These are phyloP conservation scores for Coendou prehensilis DNA, from an alignment of 2,797 vertebrate genomes.

Conservation along the genomic window DNA sequence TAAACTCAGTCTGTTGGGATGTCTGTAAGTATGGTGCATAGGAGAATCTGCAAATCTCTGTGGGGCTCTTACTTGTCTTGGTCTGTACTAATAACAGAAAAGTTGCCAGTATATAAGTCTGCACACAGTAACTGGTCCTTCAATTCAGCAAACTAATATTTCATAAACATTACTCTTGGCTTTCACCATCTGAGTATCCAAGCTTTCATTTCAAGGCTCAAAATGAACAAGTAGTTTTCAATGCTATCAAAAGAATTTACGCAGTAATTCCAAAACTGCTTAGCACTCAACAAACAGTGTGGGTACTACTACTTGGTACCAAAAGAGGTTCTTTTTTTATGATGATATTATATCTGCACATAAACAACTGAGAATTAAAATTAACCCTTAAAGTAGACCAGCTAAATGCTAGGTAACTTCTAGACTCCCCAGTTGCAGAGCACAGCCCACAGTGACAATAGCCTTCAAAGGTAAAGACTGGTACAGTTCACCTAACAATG, in stretches of 20 bases:
- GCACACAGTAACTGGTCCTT: neutral
- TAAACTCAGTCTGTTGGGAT: neutral
- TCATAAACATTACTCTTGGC: neutral
- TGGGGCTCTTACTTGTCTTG: neutral
- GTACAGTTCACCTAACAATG: conserved; percentile 30
- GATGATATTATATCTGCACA: neutral
- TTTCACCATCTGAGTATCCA: neutral
- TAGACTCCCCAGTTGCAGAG: neutral
- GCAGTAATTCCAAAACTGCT: conserved; percentile 25
- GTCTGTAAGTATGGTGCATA: neutral
- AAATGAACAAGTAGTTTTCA: conserved; percentile 51
- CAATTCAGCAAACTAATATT: neutral
- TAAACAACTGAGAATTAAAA: conserved; percentile 61
- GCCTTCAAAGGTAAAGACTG: conserved; percentile 5
- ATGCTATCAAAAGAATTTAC: conserved; percentile 21
- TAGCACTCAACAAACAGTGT: neutral
- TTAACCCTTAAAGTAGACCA: conserved; percentile 41
- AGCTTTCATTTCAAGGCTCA: neutral
- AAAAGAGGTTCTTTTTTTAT: conserved; percentile 46
- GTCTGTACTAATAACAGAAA: neutral
- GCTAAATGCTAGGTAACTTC: neutral
- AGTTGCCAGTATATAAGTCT: neutral
- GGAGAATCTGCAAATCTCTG: neutral
- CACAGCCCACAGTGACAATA: neutral
- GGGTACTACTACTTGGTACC: neutral